Conservation (phyloP, 2,113 vertebrate genomes). For the Pongo pygmaeus region DNA sequence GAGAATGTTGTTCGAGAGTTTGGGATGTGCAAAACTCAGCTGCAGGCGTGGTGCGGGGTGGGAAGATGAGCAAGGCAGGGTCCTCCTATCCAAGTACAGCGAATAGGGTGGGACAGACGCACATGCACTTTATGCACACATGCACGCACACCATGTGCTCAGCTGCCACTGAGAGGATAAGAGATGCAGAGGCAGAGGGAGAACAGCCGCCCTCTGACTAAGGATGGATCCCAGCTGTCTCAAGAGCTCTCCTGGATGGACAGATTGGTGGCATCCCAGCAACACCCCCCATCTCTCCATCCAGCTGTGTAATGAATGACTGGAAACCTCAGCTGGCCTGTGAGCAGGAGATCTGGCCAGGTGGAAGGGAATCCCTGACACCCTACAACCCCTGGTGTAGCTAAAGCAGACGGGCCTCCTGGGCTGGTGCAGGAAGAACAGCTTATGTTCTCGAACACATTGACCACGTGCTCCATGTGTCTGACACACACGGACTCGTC, state of each 20-base stretch:
- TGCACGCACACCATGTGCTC: too few relatives aligned
- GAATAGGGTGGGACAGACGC: background rate
- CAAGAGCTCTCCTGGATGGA: background rate
- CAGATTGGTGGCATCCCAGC: accelerated
- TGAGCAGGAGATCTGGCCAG: background rate
- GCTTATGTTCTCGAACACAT: accelerated
- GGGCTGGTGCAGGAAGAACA: accelerated
- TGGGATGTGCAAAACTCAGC: background rate
- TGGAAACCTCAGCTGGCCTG: background rate
- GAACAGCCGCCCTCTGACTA: accelerated
- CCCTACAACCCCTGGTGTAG: accelerated
- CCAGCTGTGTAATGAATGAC: background rate
- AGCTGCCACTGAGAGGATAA: background rate
- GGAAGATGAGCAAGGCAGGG: accelerated
- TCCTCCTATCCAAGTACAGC: background rate
- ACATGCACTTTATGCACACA: background rate
- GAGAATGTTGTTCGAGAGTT: background rate
- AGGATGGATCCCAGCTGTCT: accelerated
- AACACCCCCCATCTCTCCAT: background rate
- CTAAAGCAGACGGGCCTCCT: background rate
- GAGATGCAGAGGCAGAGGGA: too few relatives aligned
- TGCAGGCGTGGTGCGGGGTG: accelerated
- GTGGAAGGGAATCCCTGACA: accelerated
- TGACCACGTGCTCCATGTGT: accelerated
- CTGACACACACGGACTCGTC: accelerated